A percentile compares a stretch with the other conserved stretches of the same genome.
Evolutionary conservation across 64 coral and sea anemone species (phyloP).

Genomic region (Anthopleura sola): DNA sequence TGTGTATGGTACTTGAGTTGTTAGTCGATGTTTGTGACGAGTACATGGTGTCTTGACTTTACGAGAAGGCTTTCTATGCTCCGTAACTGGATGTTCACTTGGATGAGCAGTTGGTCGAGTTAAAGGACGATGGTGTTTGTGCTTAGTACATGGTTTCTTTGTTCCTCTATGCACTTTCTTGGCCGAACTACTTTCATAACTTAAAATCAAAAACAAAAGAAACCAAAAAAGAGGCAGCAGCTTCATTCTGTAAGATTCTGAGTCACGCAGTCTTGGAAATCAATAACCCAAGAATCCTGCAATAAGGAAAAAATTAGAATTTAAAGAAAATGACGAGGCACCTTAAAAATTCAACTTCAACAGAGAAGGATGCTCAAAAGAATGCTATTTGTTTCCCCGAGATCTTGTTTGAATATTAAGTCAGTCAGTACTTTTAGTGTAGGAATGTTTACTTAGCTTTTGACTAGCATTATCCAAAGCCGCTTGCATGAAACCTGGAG

Average conservation of each 20-base stretch:
- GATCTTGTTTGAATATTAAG: not conserved
- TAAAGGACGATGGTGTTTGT: not conserved
- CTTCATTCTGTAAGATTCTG: not conserved
- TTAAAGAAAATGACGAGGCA: not conserved
- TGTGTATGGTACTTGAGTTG: not conserved
- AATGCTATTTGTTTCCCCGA: not conserved
- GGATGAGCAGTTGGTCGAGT: not conserved
- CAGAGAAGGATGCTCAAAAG: not conserved
- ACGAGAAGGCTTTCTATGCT: not conserved
- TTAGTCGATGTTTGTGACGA: not conserved
- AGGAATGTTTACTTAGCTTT: constrained; percentile 15
- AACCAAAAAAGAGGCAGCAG: not conserved
- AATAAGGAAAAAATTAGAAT: not conserved
- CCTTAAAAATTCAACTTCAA: not conserved
- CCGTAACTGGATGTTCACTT: not conserved
- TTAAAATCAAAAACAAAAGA: not conserved
- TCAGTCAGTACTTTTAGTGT: not conserved
- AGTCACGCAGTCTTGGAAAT: not conserved
- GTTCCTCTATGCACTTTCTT: not conserved
- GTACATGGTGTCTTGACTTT: constrained; percentile 7
- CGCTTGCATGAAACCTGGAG: not conserved
- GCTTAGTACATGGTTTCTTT: constrained; percentile 1
- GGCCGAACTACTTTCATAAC: not conserved
- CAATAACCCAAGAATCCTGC: not conserved
- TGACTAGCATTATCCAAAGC: not conserved